Evolutionary conservation across 2,888 invertebrate genomes (phyloP).

Genomic region (Drosophila stalkeri): DNA sequence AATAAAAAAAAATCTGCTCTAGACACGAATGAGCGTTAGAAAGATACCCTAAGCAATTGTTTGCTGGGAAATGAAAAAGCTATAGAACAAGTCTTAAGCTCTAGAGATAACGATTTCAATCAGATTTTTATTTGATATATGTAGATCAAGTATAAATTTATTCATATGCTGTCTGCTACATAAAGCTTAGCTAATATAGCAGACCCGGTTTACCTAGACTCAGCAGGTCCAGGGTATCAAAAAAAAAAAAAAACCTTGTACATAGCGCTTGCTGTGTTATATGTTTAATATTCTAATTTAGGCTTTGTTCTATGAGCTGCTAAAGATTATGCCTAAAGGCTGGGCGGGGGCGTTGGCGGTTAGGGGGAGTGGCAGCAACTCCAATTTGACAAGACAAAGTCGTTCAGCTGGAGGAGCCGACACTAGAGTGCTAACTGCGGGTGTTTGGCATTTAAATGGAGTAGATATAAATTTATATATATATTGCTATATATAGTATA

Average conservation of each 20-base stretch:
- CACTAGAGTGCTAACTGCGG: slow-evolving; percentile 37
- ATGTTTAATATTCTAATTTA: slow-evolving; percentile 70
- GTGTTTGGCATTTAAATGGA: slow-evolving; percentile 66
- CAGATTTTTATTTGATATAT: no score
- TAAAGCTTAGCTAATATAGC: not conserved
- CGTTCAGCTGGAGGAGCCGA: slow-evolving; percentile 50
- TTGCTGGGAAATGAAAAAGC: not conserved
- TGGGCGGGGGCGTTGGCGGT: not conserved
- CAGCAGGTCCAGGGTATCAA: not conserved
- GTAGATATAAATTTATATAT: slow-evolving; percentile 5
- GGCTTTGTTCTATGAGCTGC: slow-evolving; percentile 60
- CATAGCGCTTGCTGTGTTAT: slow-evolving; percentile 35
- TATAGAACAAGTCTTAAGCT: not conserved
- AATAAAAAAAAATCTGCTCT: not conserved
- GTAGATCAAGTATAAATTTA: not conserved
- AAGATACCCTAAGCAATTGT: not conserved
- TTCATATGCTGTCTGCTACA: not conserved
- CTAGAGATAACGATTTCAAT: no score
- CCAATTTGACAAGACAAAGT: slow-evolving; percentile 69
- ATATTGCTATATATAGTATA: slow-evolving; percentile 1
- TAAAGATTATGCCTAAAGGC: not conserved
- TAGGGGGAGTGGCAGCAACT: slow-evolving; percentile 20
- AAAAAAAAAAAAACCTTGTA: slow-evolving; percentile 35
- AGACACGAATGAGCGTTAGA: not conserved
- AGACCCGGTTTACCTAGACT: not conserved